Conservation (phyloP, 2,113 vertebrate species). For the Sminthopsis crassicaudata region DNA sequence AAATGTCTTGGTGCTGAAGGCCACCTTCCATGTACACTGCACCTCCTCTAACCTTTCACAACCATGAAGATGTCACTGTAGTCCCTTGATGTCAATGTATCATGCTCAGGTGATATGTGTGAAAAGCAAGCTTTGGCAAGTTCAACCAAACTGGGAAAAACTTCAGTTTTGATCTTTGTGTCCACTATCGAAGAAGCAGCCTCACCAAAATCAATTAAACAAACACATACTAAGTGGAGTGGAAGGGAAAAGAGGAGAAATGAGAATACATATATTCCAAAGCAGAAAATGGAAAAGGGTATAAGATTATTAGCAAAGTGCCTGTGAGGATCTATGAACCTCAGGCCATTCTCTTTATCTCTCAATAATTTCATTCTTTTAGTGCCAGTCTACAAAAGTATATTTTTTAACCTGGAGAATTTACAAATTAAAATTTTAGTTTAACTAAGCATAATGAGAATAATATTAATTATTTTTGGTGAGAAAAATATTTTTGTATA, state of each 20-base stretch:
- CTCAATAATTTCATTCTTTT: not conserved
- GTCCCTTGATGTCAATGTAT: not conserved
- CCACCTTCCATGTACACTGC: not conserved
- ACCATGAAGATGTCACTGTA: not conserved
- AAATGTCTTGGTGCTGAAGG: not conserved
- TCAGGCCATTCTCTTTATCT: not conserved
- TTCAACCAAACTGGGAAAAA: not conserved
- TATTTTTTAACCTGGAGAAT: constrained; percentile 63
- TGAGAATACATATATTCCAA: not conserved
- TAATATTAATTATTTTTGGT: constrained; percentile 85
- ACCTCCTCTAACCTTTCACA: not conserved
- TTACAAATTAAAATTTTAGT: constrained; percentile 69
- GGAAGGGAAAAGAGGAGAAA: not conserved
- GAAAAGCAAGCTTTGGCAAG: not conserved
- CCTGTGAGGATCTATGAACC: not conserved
- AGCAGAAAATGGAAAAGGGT: not conserved
- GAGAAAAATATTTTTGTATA: constrained; percentile 85
- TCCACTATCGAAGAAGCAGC: not conserved
- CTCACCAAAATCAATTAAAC: not conserved
- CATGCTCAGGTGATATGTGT: not conserved
- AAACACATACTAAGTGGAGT: not conserved
- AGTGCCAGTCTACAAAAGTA: not conserved
- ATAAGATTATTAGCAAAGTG: not conserved
- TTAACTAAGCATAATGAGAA: constrained; percentile 77
- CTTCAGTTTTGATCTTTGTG: not conserved